Conservation (phyloP, 2,113 vertebrate species). For the Nerophis lumbriciformis region DNA sequence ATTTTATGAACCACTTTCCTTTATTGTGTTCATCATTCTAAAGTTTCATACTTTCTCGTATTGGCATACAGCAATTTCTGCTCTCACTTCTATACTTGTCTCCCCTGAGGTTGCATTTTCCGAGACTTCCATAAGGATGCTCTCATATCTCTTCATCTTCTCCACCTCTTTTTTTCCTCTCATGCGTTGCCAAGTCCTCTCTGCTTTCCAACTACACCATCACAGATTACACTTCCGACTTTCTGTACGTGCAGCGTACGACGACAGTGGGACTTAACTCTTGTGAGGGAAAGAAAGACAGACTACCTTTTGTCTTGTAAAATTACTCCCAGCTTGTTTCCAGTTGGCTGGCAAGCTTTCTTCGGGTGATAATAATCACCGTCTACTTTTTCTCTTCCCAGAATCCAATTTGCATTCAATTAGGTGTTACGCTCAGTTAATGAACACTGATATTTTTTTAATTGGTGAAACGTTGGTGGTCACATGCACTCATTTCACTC, state of each 20-base stretch:
- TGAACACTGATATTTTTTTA: not conserved
- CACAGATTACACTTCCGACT: slow-evolving; percentile 29
- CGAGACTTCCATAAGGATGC: slow-evolving; percentile 7
- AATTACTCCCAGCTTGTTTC: slow-evolving; percentile 65
- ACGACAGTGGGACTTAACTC: slow-evolving; percentile 41
- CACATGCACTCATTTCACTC: slow-evolving; percentile 17
- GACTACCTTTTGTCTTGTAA: slow-evolving; percentile 66
- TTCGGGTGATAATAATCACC: slow-evolving; percentile 53
- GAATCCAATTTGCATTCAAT: slow-evolving; percentile 32
- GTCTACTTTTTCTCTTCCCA: slow-evolving; percentile 36
- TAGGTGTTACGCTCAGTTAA: slow-evolving; percentile 16
- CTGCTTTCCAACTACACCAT: slow-evolving; percentile 30
- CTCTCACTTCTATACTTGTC: not conserved
- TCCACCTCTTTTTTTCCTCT: slow-evolving; percentile 15
- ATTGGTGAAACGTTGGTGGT: slow-evolving; percentile 16
- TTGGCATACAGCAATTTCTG: too few species aligned
- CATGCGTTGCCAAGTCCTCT: slow-evolving; percentile 16
- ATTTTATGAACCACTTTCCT: too few species aligned
- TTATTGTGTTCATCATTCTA: too few species aligned
- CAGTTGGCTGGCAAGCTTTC: slow-evolving; percentile 38
- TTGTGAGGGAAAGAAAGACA: slow-evolving; percentile 48
- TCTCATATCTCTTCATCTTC: slow-evolving; percentile 30
- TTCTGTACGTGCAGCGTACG: slow-evolving; percentile 31
- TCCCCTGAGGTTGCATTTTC: slow-evolving; percentile 10
- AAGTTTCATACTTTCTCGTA: too few species aligned